Percentiles rank a stretch among this genome's conserved stretches.
phyloP scores from a whole-genome alignment of 1,140 invertebrate species.

The Drosophila aff. region DNA sequence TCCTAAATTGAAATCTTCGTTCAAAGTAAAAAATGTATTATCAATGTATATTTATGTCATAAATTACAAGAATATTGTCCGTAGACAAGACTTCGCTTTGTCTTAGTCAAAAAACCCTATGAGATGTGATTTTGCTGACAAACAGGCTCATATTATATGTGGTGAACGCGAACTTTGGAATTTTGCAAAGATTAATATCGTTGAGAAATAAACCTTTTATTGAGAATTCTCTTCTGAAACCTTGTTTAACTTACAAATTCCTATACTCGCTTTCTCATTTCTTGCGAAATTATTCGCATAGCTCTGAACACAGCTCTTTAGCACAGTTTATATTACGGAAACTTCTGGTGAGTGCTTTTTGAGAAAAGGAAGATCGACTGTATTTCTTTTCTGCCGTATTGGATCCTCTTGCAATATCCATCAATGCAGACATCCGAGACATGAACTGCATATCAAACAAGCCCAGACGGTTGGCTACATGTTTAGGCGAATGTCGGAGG shows the following conservation, averaged over 20 bases:
- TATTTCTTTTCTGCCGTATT: conserved; percentile 11
- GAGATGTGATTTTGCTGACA: no score
- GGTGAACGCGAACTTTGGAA: not conserved
- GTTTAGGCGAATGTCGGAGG: conserved; percentile 12
- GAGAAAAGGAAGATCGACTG: conserved; percentile 4
- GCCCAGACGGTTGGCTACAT: conserved; percentile 16
- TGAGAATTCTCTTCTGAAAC: not conserved
- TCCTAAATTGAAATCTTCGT: not conserved
- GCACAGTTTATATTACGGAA: not conserved
- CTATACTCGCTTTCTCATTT: not conserved
- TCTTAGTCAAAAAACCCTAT: not conserved
- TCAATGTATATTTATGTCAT: no score
- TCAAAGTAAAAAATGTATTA: not conserved
- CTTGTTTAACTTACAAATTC: not conserved
- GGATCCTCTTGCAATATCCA: conserved; percentile 49
- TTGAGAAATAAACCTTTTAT: not conserved
- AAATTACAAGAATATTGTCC: no score
- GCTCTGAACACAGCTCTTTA: not conserved
- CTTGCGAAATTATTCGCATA: not conserved
- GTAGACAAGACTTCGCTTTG: not conserved
- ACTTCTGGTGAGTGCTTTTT: not conserved
- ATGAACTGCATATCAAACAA: conserved; percentile 72
- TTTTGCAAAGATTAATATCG: not conserved
- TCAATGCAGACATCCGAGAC: conserved; percentile 64
- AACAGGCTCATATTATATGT: no score